Percentiles rank a stretch among this genome's conserved stretches.
phyloP scores from a whole-genome alignment of 2,113 vertebrate genomes.

The Eubucco bourcierii region DNA sequence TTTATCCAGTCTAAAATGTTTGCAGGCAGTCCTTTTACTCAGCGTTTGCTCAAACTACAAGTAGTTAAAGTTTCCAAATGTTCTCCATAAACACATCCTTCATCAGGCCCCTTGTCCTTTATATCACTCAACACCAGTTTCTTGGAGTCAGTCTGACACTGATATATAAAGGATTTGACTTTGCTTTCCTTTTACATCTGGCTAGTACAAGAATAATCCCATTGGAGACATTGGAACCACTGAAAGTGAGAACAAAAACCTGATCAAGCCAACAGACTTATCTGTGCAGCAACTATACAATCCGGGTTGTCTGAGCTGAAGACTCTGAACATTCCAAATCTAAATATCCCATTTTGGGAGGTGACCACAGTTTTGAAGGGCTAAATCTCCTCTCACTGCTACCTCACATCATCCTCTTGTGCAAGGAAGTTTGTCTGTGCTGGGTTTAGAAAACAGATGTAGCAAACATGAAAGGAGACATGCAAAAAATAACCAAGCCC shows the following conservation, averaged over 20 bases:
- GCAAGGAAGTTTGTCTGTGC: background rate
- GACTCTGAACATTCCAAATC: background rate
- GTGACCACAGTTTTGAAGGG: background rate
- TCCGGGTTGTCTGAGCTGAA: slow-evolving; percentile 5
- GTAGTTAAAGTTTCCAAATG: slow-evolving; percentile 56
- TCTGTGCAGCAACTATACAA: background rate
- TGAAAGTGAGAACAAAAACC: slow-evolving; percentile 17
- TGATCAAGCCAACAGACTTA: slow-evolving; percentile 24
- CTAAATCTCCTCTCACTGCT: background rate
- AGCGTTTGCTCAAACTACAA: background rate
- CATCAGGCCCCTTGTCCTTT: slow-evolving; percentile 57
- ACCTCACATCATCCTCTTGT: background rate
- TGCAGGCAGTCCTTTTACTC: background rate
- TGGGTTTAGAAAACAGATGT: background rate
- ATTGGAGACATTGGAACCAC: slow-evolving; percentile 1
- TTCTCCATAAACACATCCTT: slow-evolving; percentile 65
- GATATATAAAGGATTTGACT: slow-evolving; percentile 61
- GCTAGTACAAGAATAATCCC: slow-evolving; percentile 43
- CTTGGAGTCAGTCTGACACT: slow-evolving; percentile 57
- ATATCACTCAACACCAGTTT: slow-evolving; percentile 58
- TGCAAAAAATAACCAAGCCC: background rate
- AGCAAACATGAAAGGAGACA: background rate
- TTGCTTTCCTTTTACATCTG: slow-evolving; percentile 61
- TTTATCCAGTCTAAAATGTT: background rate
- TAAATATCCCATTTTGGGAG: background rate